Evolutionary conservation across 2,888 invertebrate genomes (phyloP).

Genomic region (Microlaimidae sp.): DNA sequence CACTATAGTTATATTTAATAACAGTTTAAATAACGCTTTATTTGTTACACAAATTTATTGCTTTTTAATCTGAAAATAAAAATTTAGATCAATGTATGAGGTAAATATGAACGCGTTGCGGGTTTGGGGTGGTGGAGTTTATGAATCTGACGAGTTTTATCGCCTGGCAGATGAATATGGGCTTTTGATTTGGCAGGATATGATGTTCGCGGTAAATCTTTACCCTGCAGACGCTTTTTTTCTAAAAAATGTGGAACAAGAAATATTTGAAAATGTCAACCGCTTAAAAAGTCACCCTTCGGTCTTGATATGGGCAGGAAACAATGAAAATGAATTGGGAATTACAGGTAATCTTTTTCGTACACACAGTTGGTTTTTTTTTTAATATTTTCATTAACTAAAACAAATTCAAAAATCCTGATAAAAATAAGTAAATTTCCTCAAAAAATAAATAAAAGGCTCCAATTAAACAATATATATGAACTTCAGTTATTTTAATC

Average conservation of each 20-base stretch:
- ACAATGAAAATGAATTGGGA: constrained; percentile 90
- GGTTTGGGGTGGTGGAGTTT: constrained; percentile 97
- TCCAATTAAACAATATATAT: no score
- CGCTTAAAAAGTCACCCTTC: constrained; percentile 69
- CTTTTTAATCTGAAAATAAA: no score
- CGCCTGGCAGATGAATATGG: constrained; percentile 64
- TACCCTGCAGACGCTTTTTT: constrained; percentile 62
- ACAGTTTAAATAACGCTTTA: no score
- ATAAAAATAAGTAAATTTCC: no score
- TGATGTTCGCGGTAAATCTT: constrained; percentile 88
- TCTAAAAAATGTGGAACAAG: constrained; percentile 53
- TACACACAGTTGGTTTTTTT: no score
- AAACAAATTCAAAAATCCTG: no score
- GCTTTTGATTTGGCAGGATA: constrained; percentile 88
- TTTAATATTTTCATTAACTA: no score
- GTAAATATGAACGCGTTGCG: constrained; percentile 76
- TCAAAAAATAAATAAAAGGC: no score
- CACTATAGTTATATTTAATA: no score
- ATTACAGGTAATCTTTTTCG: constrained; percentile 42
- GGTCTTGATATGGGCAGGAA: constrained; percentile 72
- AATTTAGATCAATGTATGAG: constrained; percentile 41
- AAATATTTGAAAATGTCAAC: constrained; percentile 57
- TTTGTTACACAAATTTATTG: no score
- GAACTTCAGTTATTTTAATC: no score
- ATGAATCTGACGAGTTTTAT: constrained; percentile 78